Percentiles rank a stretch among this genome's conserved stretches.
Conservation (phyloP, 2,113 vertebrate genomes). For the Mormyrus lacerda region DNA sequence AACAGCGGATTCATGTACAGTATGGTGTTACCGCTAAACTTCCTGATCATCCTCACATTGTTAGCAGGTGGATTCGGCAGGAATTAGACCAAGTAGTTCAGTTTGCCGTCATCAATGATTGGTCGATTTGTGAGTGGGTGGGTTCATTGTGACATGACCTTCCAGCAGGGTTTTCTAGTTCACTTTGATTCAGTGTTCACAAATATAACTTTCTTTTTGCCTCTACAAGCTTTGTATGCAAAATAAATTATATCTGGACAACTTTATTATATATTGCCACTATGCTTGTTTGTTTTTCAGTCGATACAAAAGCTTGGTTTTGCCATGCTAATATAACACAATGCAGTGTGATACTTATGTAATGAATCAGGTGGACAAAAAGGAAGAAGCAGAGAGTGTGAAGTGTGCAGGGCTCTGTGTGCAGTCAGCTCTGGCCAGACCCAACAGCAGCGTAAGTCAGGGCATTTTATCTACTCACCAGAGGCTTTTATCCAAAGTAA, state of each 20-base stretch:
- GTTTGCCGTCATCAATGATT: not conserved
- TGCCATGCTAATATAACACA: not conserved
- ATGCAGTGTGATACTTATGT: not conserved
- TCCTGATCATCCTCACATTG: not conserved
- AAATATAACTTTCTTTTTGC: not conserved
- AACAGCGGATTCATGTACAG: not conserved
- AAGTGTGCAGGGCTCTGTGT: not conserved
- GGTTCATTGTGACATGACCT: not conserved
- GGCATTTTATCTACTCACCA: not conserved
- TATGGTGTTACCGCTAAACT: not conserved
- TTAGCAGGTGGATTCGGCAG: not conserved
- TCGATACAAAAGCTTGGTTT: not conserved
- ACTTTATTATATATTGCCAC: not conserved
- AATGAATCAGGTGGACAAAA: not conserved
- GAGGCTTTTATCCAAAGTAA: not conserved
- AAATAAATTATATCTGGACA: not conserved
- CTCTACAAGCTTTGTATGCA: not conserved
- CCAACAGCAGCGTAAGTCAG: not conserved
- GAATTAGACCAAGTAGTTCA: not conserved
- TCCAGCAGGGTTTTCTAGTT: not conserved
- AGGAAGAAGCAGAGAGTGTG: not conserved
- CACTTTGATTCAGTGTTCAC: not conserved
- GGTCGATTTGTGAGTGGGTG: not conserved
- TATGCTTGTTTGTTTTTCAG: not conserved
- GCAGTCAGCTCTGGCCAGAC: not conserved